Evolutionary conservation across 2,113 vertebrate genomes (phyloP), one percentile per base, ranked within the genome.

Genomic region (Monarcha castaneiventris): DNA sequence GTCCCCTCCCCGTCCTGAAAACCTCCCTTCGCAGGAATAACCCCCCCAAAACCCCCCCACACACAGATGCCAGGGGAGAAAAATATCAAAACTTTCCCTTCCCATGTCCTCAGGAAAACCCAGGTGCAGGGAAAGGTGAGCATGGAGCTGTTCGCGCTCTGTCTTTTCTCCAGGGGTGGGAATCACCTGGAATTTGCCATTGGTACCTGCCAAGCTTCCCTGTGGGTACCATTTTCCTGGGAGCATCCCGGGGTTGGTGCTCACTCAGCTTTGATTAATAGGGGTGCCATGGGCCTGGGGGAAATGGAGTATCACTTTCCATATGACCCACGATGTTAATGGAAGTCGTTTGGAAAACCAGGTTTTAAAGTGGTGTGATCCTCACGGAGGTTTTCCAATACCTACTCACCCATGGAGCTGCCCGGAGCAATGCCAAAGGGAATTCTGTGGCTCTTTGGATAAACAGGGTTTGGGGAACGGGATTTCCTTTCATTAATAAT

Each of bases 271-370:
- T 58, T 81, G 87, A 82, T 58, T 41, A 30, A 83, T 19, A 27
- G 12, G 32, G 37, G 33, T 82, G 58, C 30, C 55, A 29, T 1
- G 3, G 29, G 8, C 30, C 3, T 3, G 16, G 10, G 26, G 39
- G 35, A 85, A 95, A 92, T 17, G 41, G n/a, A 81, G 55, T n/a
- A 8, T n/a, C 6, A 1, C 32, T 56, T n/a, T 91, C 58, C 30
- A 63, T 75, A 54, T 7, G 26, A n/a, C 48, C 33, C 85, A 10
- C 3, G 55, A 59, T 71, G 87, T 91, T 71, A 71, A 89, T 77
- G 85, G 52, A 78, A 79, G 22, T 16, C 22, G 29, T 94, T 93
- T 97, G 95, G 78, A 87, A 95, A 86, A 71, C 63, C 73, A 88
- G 51, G 74, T 56, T 93, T 97, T 94, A 25, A 79, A 83, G 63